Percentiles rank a stretch among this genome's conserved stretches.
Conservation (phyloP, 92 coral and sea anemone species). For the Epizoanthus stellaris region DNA sequence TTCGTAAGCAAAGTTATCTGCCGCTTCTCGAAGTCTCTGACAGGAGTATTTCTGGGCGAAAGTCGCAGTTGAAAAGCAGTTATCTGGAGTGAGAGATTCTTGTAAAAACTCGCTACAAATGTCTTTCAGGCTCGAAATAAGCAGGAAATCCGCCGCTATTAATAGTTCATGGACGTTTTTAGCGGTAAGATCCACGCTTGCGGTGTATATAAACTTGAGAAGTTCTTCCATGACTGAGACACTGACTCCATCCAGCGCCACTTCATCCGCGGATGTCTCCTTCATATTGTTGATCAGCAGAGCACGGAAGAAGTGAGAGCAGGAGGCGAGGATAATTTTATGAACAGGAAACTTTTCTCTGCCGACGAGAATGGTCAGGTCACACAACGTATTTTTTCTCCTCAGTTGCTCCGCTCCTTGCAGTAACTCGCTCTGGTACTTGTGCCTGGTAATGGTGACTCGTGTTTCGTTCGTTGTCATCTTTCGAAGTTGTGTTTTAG, state of each 20-base stretch:
- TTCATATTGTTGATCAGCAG: background rate
- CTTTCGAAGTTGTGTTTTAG: too few relatives aligned
- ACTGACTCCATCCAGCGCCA: background rate
- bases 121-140: background rate
- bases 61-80: slow-evolving; percentile 4
- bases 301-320: background rate
- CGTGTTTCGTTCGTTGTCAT: too few relatives aligned
- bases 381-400: slow-evolving; percentile 2
- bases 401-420: background rate
- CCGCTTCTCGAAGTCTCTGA: background rate
- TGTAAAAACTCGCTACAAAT: background rate
- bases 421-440: background rate
- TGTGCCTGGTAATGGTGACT: background rate
- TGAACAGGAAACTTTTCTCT: background rate
- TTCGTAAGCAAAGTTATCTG: background rate
- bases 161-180: background rate
- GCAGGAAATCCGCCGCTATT: background rate
- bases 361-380: background rate
- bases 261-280: background rate
- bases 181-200: background rate
- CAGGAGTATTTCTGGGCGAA: background rate
- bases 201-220: background rate
- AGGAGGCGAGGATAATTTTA: slow-evolving; percentile 4
- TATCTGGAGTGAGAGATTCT: background rate
- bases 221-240: background rate